Evolutionary conservation across 2,888 invertebrate species (phyloP).

Genomic region (Tiphia femorata): DNA sequence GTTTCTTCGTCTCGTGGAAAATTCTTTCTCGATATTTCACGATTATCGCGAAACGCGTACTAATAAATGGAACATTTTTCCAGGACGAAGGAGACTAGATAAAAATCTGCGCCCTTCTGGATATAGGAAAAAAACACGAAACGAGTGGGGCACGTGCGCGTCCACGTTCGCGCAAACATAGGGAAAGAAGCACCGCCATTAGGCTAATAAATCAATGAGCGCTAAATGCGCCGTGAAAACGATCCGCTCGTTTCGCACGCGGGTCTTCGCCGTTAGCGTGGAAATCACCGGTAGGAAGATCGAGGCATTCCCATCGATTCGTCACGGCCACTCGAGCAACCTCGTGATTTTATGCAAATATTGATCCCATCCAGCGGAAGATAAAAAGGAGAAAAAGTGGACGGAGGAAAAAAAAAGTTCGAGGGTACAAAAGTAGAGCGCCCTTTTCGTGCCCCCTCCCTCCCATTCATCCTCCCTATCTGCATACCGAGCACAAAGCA

Average conservation of each 20-base stretch:
- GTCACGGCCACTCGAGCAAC: constrained; percentile 57
- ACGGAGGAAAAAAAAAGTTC: too few species aligned
- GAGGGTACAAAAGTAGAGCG: too few species aligned
- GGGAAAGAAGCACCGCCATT: constrained; percentile 4
- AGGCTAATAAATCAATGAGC: constrained; percentile 23
- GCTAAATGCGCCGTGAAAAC: constrained; percentile 36
- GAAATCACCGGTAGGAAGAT: constrained; percentile 27
- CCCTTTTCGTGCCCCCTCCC: too few species aligned
- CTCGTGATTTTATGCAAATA: constrained; percentile 61
- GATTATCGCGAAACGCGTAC: too few species aligned
- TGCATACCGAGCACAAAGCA: constrained; percentile 49
- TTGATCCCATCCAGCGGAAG: constrained; percentile 45
- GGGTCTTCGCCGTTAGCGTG: constrained; percentile 9
- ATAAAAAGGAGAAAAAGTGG: constrained; percentile 34
- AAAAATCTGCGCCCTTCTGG: too few species aligned
- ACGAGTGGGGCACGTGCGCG: too few species aligned
- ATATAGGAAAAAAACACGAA: too few species aligned
- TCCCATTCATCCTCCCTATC: constrained; percentile 51
- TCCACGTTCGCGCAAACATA: too few species aligned
- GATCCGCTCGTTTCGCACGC: constrained; percentile 16
- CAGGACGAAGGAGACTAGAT: not conserved
- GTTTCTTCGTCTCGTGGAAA: not conserved
- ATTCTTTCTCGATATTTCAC: constrained; percentile 3
- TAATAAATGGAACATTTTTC: not conserved
- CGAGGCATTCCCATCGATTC: constrained; percentile 50